phyloP scores from a whole-genome alignment of 2,113 vertebrate species.

The Galeopterus variegatus region DNA sequence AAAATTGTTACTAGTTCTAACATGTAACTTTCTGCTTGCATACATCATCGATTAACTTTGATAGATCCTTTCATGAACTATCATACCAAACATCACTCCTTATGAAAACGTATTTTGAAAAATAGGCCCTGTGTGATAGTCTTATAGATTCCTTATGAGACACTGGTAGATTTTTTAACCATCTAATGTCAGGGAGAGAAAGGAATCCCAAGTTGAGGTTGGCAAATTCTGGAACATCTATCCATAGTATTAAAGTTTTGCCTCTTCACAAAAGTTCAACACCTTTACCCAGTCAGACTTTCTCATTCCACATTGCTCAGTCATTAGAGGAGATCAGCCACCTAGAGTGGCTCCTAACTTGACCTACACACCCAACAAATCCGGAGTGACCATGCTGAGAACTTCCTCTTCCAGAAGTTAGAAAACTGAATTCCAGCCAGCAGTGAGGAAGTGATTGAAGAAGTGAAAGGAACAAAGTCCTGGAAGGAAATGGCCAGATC shows the following conservation, averaged over 20 bases:
- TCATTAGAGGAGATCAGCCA: not conserved
- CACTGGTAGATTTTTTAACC: not conserved
- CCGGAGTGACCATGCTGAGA: not conserved
- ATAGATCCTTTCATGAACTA: not conserved
- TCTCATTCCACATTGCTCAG: not conserved
- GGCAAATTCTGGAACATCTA: not conserved
- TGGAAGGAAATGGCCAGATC: conserved; percentile 59
- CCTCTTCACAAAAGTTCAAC: not conserved
- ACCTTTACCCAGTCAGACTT: not conserved
- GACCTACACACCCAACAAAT: not conserved
- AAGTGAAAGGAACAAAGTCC: conserved; percentile 30
- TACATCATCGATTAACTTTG: not conserved
- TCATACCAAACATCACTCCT: not conserved
- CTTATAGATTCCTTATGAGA: not conserved
- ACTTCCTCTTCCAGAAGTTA: conserved; percentile 47
- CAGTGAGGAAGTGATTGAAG: conserved; percentile 50
- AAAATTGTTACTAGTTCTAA: not conserved
- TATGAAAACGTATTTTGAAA: not conserved
- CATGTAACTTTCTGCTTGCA: not conserved
- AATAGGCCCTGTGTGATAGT: not conserved
- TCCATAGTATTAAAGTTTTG: not conserved
- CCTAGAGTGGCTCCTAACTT: not conserved
- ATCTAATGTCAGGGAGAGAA: not conserved
- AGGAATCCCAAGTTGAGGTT: not conserved
- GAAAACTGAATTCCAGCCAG: conserved; percentile 50